A percentile compares a stretch with the other conserved stretches of the same genome.
Evolutionary conservation across 1,140 invertebrate species (phyloP).

Genomic region (Pseudomyrmex gracilis): DNA sequence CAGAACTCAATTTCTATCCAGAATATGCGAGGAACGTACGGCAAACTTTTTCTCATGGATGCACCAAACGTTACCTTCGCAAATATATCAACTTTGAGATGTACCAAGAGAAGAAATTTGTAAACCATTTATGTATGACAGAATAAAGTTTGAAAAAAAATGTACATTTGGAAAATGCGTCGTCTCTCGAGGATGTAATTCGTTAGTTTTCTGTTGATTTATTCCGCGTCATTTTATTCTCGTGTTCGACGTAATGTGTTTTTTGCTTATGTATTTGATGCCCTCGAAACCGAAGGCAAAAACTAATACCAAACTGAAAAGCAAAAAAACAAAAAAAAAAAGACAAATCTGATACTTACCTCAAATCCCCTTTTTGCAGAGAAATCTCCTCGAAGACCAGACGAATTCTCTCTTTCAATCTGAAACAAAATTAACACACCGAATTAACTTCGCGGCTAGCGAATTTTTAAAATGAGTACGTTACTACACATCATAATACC

Average conservation of each 20-base stretch:
- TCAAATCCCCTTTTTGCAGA: slow-evolving; percentile 88
- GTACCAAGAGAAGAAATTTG: slow-evolving; percentile 36
- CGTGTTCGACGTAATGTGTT: background rate
- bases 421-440: slow-evolving; percentile 82
- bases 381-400: slow-evolving; percentile 89
- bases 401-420: slow-evolving; percentile 88
- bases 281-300: background rate
- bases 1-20: slow-evolving; percentile 64
- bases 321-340: background rate
- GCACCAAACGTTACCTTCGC: slow-evolving; percentile 26
- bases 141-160: slow-evolving; percentile 14
- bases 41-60: slow-evolving; percentile 49
- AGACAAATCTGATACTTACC: slow-evolving; percentile 83
- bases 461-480: background rate
- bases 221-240: background rate
- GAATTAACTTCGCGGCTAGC: background rate
- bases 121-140: slow-evolving; percentile 46
- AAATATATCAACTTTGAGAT: slow-evolving; percentile 50
- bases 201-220: background rate
- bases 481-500: background rate
- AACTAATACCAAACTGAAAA: no score
- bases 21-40: slow-evolving; percentile 59
- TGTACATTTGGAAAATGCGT: background rate
- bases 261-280: background rate
- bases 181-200: background rate